Evolutionary conservation across 2,888 invertebrate species (phyloP).

Genomic region (Drosophila affinis): DNA sequence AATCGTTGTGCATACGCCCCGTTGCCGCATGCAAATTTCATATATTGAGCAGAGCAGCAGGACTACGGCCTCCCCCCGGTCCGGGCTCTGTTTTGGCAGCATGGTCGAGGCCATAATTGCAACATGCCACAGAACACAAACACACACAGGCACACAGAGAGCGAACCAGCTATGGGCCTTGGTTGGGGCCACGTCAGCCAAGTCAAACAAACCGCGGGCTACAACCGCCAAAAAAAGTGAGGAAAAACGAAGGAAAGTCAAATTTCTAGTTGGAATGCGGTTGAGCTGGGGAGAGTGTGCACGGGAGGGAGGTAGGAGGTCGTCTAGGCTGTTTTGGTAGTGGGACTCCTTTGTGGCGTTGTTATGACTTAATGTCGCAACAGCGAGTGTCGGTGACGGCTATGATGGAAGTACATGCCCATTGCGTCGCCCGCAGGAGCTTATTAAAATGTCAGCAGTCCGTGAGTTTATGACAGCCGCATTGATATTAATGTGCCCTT

Average conservation of each 20-base stretch:
- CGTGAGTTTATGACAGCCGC: constrained; percentile 82
- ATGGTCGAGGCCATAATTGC: constrained; percentile 76
- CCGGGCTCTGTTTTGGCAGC: constrained; percentile 50
- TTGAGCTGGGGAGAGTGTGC: background rate
- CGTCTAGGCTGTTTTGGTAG: background rate
- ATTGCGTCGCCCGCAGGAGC: constrained; percentile 57
- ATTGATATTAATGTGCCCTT: constrained; percentile 56
- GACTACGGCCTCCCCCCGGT: background rate
- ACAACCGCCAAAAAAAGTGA: constrained; percentile 36
- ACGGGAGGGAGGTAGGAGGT: background rate
- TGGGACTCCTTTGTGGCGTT: constrained; percentile 48
- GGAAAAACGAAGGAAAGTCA: constrained; percentile 18
- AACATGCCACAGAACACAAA: constrained; percentile 67
- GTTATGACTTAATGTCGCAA: constrained; percentile 75
- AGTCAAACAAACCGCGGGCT: constrained; percentile 74
- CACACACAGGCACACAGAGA: constrained; percentile 9
- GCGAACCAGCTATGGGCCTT: constrained; percentile 1
- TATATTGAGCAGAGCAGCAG: constrained; percentile 56
- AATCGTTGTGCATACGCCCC: constrained; percentile 78
- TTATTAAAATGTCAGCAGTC: constrained; percentile 82
- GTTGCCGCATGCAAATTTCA: constrained; percentile 73
- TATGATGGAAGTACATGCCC: constrained; percentile 63
- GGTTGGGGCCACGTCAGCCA: constrained; percentile 47
- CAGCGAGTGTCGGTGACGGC: constrained; percentile 68
- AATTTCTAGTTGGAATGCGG: constrained; percentile 21